These are phyloP conservation scores for Oxyura jamaicensis DNA, from an alignment of 2,113 vertebrate species.

Conservation along the genomic window DNA sequence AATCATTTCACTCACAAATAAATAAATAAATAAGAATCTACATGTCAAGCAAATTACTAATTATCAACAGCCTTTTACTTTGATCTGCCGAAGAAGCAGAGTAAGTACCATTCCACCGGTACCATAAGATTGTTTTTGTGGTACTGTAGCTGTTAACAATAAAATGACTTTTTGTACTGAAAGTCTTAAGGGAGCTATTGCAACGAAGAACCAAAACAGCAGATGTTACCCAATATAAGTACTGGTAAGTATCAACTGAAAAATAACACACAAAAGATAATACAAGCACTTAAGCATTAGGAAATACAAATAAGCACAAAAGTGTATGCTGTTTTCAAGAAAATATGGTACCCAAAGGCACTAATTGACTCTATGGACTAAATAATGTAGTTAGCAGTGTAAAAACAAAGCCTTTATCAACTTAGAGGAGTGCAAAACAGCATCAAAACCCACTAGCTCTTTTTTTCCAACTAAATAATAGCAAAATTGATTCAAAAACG, in stretches of 20 bases:
- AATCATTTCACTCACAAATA: not conserved
- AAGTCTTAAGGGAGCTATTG: constrained; percentile 60
- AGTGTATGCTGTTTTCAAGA: constrained; percentile 44
- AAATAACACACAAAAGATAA: constrained; percentile 56
- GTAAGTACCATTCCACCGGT: not conserved
- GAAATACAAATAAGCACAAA: constrained; percentile 55
- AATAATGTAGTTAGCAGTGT: constrained; percentile 14
- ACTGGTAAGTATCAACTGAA: constrained; percentile 53
- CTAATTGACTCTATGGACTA: constrained; percentile 34
- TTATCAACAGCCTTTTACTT: not conserved
- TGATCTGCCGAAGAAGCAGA: not conserved
- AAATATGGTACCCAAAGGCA: constrained; percentile 59
- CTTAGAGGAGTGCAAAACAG: not conserved
- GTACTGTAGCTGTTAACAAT: constrained; percentile 30
- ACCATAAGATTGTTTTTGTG: not conserved
- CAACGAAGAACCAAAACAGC: constrained; percentile 64
- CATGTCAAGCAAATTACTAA: not conserved
- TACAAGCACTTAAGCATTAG: constrained; percentile 47
- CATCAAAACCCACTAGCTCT: not conserved
- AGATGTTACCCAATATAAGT: constrained; percentile 46
- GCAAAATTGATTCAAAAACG: not conserved
- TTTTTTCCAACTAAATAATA: not conserved
- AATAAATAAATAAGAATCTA: not conserved
- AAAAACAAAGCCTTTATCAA: constrained; percentile 50
- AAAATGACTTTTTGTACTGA: constrained; percentile 41